phyloP scores from a whole-genome alignment of 2,797 vertebrate genomes.

The Rhadinocentrus ornatus region DNA sequence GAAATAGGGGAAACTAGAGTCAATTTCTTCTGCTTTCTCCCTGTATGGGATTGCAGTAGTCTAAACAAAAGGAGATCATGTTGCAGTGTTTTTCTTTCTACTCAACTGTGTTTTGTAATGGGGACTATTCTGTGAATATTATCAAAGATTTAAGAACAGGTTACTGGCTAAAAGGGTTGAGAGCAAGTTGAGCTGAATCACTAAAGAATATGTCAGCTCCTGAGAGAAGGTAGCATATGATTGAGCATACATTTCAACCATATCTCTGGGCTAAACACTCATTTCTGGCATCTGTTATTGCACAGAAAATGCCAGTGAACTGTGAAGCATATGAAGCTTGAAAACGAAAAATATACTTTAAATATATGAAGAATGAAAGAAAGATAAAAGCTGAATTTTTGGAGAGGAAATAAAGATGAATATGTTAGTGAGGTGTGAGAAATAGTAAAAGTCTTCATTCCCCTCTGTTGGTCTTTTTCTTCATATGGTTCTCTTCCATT shows the following conservation, averaged over 20 bases:
- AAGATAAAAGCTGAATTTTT: neutral
- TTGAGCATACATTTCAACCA: slow-evolving; percentile 35
- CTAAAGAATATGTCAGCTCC: slow-evolving; percentile 21
- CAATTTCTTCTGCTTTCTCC: slow-evolving; percentile 48
- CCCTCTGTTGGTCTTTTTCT: slow-evolving; percentile 59
- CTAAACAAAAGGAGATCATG: slow-evolving; percentile 60
- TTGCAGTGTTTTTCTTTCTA: slow-evolving; percentile 43
- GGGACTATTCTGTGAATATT: slow-evolving; percentile 40
- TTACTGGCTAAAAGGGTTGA: slow-evolving; percentile 48
- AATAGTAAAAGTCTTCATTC: slow-evolving; percentile 51
- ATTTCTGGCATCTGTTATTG: slow-evolving; percentile 33
- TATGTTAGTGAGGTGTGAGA: slow-evolving; percentile 26
- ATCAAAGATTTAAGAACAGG: slow-evolving; percentile 62
- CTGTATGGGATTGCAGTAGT: slow-evolving; percentile 33
- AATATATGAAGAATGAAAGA: neutral
- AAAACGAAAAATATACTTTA: slow-evolving; percentile 7
- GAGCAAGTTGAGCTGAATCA: slow-evolving; percentile 43
- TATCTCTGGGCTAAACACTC: slow-evolving; percentile 45
- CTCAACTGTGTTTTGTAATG: slow-evolving; percentile 43
- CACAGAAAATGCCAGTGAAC: slow-evolving; percentile 20
- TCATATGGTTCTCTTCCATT: slow-evolving; percentile 68
- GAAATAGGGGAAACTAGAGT: slow-evolving; percentile 59
- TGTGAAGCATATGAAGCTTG: slow-evolving; percentile 18
- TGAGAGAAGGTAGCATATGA: slow-evolving; percentile 11
- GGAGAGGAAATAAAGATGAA: slow-evolving; percentile 28